A percentile compares a stretch with the other conserved stretches of the same genome.
These are phyloP conservation scores for Odontomachus brunneus DNA, from an alignment of 1,140 invertebrate genomes.

Conservation along the genomic window DNA sequence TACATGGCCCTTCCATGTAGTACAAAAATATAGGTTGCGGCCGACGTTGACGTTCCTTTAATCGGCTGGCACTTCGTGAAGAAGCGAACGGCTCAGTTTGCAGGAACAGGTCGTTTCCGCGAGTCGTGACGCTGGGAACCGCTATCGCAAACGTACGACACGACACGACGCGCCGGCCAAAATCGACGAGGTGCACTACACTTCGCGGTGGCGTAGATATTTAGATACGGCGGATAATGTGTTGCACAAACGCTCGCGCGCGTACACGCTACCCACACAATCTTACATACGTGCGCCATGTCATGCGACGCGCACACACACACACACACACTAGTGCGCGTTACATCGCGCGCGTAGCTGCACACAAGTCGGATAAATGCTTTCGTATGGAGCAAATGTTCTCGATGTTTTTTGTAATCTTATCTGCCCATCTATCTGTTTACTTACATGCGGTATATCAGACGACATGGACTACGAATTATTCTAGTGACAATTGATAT, in stretches of 20 bases:
- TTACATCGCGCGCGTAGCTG: not conserved
- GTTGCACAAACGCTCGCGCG: constrained; percentile 37
- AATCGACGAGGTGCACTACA: constrained; percentile 15
- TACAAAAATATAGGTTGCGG: constrained; percentile 49
- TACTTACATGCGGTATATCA: no score
- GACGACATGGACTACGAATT: no score
- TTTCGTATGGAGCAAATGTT: no score
- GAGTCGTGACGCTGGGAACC: not conserved
- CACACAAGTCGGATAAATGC: no score
- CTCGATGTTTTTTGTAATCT: not conserved
- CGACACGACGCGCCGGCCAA: not conserved
- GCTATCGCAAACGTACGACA: no score
- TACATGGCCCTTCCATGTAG: constrained; percentile 59
- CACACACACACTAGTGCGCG: not conserved
- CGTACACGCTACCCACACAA: not conserved
- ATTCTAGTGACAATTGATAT: no score
- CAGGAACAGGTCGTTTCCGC: not conserved
- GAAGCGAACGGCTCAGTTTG: not conserved
- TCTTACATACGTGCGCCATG: not conserved
- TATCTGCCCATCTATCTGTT: no score
- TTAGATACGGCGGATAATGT: constrained; percentile 31
- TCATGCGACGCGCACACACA: not conserved
- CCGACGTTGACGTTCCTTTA: constrained; percentile 22
- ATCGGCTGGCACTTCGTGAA: constrained; percentile 8
- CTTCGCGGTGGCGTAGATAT: constrained; percentile 3